Base-by-base conservation (phyloP, 2,797 vertebrate genomes). In the Chiroxiphia lanceolata region DNA sequence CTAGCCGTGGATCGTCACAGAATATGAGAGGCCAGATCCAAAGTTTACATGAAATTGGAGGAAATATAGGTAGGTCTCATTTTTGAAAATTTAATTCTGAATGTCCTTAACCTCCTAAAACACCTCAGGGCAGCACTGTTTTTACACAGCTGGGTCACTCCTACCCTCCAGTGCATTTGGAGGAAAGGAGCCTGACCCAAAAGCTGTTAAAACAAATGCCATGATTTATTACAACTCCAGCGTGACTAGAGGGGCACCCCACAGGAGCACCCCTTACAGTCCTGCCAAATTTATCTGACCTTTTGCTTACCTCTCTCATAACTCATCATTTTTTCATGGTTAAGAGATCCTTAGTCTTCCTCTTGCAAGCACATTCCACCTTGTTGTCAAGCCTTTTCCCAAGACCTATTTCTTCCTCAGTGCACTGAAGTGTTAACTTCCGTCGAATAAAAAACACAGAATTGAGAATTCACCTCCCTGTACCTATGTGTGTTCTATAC, bases 1-100 rank as follows among this genome's bases (percentile, higher is more conserved):
- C 50, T 76, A 98, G 98, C 86, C 47, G 1, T 4, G 83, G 96
- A 87, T 95, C 98, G 79, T 94, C 98, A 11, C 97, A 97, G 70
- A 93, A 94, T 23, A 53, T 95, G n/a, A 98, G 97, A 93, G 96
- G 97, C 83, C 98, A 98, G 86, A 98, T 96, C 93, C 98, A 98
- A 97, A 98, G 97, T 93, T 98, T 99, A 96, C 99, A 99, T 95
- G 99, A 99, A 97, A 98, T 99, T 15, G 99, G 99, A 97, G 99
- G 99, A 97, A 99, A 99, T 97, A 99, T 99, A 97, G 98, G 99
- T 99, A 98, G 95, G 98, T 96, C 72, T 96, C 86, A 25, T 78
- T 64, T 79, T 74, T 68, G 22, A 54, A 78, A 82, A 72, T 48
- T 61, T 31, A 61, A 25, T 64, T 74, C 59, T 69, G 19, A 57